Evolutionary conservation across 2,888 invertebrate species (phyloP).

Genomic region (Nasonovia ribisnigri): DNA sequence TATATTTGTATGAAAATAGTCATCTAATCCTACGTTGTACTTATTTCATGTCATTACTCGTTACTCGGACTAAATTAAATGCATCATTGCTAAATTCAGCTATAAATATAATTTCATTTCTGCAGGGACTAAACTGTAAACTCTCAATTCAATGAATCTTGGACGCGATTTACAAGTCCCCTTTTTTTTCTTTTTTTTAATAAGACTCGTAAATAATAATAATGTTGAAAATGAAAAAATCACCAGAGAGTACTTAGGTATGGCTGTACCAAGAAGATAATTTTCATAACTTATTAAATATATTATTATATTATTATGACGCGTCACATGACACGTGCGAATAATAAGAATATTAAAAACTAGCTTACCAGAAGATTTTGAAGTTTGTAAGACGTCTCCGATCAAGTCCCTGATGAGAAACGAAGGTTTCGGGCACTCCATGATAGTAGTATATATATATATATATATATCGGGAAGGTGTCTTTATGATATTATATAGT

Average conservation of each 20-base stretch:
- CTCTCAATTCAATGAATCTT: no score
- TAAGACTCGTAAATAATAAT: no score
- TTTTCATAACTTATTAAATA: neutral
- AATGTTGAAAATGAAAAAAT: neutral
- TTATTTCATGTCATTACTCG: no score
- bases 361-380: constrained; percentile 70
- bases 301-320: neutral
- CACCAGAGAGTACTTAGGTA: neutral
- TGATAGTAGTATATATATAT: neutral
- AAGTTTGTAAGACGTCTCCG: constrained; percentile 78
- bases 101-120: no score
- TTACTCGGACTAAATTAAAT: no score
- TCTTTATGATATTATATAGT: neutral
- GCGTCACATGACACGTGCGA: neutral
- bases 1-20: no score
- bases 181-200: no score
- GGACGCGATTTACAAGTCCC: no score
- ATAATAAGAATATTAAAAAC: neutral
- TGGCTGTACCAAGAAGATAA: neutral
- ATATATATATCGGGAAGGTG: neutral
- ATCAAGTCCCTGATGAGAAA: constrained; percentile 87
- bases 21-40: no score
- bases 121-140: no score
- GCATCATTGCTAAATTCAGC: no score
- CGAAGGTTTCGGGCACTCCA: constrained; percentile 71